Conservation (phyloP, 2,888 invertebrate genomes). For the Meloe dianella region DNA sequence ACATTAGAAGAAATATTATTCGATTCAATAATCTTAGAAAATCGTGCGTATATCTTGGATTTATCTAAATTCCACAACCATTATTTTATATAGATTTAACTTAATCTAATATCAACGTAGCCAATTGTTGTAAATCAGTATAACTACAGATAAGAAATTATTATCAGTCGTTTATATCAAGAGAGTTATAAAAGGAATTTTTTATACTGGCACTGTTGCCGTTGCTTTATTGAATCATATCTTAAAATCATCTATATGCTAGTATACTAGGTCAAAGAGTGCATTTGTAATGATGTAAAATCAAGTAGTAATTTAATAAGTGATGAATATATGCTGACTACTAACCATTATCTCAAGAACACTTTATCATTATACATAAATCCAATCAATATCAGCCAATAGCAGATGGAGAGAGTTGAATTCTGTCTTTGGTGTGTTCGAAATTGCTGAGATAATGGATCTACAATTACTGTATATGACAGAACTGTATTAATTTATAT, state of each 20-base stretch:
- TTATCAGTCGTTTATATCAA: neutral
- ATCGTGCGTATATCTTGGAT: neutral
- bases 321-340: neutral
- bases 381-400: slow-evolving; percentile 48
- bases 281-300: neutral
- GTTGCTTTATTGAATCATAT: neutral
- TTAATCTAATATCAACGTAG: neutral
- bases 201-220: neutral
- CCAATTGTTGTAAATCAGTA: neutral
- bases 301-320: too few relatives aligned
- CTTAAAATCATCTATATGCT: neutral
- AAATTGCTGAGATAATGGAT: slow-evolving; percentile 45
- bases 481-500: slow-evolving; percentile 40
- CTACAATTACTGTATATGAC: slow-evolving; percentile 48
- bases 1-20: neutral
- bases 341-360: neutral
- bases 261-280: neutral
- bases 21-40: neutral
- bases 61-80: neutral
- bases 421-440: slow-evolving; percentile 19
- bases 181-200: neutral
- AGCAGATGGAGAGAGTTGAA: slow-evolving; percentile 29
- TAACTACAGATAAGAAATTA: neutral
- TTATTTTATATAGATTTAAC: neutral
- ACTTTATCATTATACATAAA: slow-evolving; percentile 47